These are phyloP conservation scores for Sternarchorhynchus goeldii DNA, from an alignment of 2,797 vertebrate species.

Conservation along the genomic window DNA sequence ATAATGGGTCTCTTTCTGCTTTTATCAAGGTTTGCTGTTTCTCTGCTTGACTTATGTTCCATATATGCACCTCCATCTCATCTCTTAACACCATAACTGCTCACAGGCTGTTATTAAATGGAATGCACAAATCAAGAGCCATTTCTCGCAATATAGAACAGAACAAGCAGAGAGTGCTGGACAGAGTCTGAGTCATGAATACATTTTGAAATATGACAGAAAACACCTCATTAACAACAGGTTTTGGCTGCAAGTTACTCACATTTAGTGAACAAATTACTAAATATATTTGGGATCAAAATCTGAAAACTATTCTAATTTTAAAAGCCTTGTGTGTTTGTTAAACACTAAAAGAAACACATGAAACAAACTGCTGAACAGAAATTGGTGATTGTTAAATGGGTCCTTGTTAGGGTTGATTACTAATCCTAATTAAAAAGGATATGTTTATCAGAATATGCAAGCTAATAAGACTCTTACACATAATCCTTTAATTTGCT, in stretches of 20 bases:
- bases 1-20: not conserved
- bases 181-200: slow-evolving; percentile 32
- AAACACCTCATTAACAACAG: slow-evolving; percentile 15
- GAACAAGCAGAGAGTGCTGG: not conserved
- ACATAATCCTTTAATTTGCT: slow-evolving; percentile 55
- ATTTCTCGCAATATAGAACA: not conserved
- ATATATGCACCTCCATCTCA: not conserved
- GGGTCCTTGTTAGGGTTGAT: slow-evolving; percentile 39
- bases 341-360: slow-evolving; percentile 20
- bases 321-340: slow-evolving; percentile 1
- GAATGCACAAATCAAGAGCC: not conserved
- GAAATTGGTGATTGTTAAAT: slow-evolving; percentile 35
- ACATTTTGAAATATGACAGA: slow-evolving; percentile 18
- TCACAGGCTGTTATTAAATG: slow-evolving; percentile 8
- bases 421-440: slow-evolving; percentile 53
- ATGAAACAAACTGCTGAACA: slow-evolving; percentile 13
- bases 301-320: slow-evolving; percentile 19
- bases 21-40: slow-evolving; percentile 2
- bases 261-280: slow-evolving; percentile 1
- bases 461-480: slow-evolving; percentile 47
- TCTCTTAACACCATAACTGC: not conserved
- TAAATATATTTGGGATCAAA: not conserved
- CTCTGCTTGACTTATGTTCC: not conserved
- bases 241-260: slow-evolving; percentile 13
- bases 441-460: slow-evolving; percentile 47